Conservation (phyloP, 2,113 vertebrate species). For the Poeciliopsis prolifica region DNA sequence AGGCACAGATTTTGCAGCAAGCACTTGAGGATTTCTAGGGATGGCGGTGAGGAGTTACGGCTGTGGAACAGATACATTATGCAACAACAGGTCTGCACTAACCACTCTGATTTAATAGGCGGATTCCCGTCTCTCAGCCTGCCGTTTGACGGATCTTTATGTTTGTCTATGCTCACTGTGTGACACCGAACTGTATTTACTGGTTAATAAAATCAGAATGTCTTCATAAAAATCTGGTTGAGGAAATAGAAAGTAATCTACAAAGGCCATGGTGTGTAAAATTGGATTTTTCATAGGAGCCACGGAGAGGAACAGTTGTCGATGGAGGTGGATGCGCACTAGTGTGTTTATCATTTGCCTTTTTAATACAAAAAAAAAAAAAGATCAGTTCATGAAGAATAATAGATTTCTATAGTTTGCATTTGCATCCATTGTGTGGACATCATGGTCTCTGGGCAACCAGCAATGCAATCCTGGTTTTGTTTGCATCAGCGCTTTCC, state of each 20-base stretch:
- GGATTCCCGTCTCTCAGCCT: slow-evolving; percentile 43
- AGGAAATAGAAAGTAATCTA: slow-evolving; percentile 77
- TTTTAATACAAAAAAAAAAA: slow-evolving; percentile 54
- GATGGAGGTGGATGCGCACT: slow-evolving; percentile 72
- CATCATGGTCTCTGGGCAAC: slow-evolving; percentile 44
- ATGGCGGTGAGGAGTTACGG: slow-evolving; percentile 10
- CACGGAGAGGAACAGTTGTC: slow-evolving; percentile 77
- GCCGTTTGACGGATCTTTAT: slow-evolving; percentile 69
- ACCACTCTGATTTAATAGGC: slow-evolving; percentile 61
- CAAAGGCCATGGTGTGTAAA: slow-evolving; percentile 80
- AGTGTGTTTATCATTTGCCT: slow-evolving; percentile 67
- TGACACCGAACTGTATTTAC: slow-evolving; percentile 78
- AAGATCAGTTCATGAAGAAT: slow-evolving; percentile 57
- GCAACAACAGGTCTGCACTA: slow-evolving; percentile 49
- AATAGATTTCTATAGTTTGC: slow-evolving; percentile 50
- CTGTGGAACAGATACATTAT: slow-evolving; percentile 28
- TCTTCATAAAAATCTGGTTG: slow-evolving; percentile 78
- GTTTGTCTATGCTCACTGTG: slow-evolving; percentile 63
- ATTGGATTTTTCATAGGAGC: slow-evolving; percentile 82
- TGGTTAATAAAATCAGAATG: slow-evolving; percentile 80
- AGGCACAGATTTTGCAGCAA: slow-evolving; percentile 27
- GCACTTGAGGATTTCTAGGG: slow-evolving; percentile 13
- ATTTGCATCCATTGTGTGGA: slow-evolving; percentile 61
- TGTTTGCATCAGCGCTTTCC: slow-evolving; percentile 44
- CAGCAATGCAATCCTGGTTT: slow-evolving; percentile 29